phyloP scores from a whole-genome alignment of 2,888 invertebrate species.

The Drosophila colorata region DNA sequence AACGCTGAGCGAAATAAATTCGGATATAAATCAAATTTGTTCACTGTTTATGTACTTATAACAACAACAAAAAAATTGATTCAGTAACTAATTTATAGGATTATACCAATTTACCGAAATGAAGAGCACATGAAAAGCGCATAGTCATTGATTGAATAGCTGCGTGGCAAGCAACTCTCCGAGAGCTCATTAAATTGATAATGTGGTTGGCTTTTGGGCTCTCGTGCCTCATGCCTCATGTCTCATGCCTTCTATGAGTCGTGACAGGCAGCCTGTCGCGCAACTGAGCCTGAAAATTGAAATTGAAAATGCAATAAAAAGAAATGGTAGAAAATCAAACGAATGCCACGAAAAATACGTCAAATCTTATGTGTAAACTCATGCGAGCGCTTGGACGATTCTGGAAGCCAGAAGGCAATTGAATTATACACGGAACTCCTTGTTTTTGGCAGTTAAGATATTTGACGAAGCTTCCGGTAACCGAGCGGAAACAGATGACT shows the following conservation, averaged over 20 bases:
- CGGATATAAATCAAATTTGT: background rate
- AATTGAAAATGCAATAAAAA: conserved; percentile 57
- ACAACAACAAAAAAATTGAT: background rate
- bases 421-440: conserved; percentile 46
- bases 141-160: conserved; percentile 54
- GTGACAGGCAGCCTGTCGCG: conserved; percentile 29
- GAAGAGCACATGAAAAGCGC: conserved; percentile 34
- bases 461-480: conserved; percentile 60
- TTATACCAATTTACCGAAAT: background rate
- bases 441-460: conserved; percentile 62
- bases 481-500: conserved; percentile 57
- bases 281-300: conserved; percentile 39
- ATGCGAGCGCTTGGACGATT: conserved; percentile 34
- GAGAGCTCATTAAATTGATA: conserved; percentile 73
- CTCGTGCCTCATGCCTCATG: conserved; percentile 11
- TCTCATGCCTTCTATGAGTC: background rate
- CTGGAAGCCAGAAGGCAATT: conserved; percentile 37
- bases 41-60: background rate
- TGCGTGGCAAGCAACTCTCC: conserved; percentile 60
- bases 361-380: conserved; percentile 22
- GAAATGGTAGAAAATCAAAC: conserved; percentile 19
- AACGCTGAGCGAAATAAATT: background rate
- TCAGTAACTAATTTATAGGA: background rate
- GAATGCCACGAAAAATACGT: conserved; percentile 2
- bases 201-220: conserved; percentile 57